phyloP scores from a whole-genome alignment of 1,140 invertebrate genomes.

The Drosophila bocqueti region DNA sequence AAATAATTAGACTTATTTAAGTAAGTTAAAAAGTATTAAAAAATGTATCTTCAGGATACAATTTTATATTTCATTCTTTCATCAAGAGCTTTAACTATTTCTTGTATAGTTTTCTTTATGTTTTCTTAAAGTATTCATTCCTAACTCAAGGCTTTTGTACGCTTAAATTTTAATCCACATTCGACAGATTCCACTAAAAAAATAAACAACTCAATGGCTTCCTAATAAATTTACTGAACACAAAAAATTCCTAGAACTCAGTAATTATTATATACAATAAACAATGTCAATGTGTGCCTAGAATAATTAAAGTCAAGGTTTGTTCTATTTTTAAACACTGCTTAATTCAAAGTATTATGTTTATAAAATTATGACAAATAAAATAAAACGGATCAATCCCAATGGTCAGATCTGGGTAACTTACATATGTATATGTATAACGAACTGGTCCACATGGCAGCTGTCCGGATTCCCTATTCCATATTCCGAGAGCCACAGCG shows the following conservation, averaged over 20 bases:
- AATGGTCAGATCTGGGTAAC: constrained; percentile 1
- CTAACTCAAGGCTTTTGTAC: background rate
- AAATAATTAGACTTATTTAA: no score
- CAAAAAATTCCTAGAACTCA: background rate
- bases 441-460: constrained; percentile 4
- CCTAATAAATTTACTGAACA: background rate
- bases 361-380: background rate
- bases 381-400: background rate
- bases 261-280: background rate
- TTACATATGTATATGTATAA: constrained; percentile 3
- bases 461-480: constrained; percentile 2
- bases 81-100: background rate
- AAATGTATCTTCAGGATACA: background rate
- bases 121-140: background rate
- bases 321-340: no score
- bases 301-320: background rate
- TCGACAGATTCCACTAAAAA: background rate
- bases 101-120: background rate
- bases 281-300: background rate
- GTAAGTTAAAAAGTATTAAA: background rate
- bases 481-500: background rate
- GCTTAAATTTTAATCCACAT: background rate
- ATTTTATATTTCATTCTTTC: no score
- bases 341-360: no score
- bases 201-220: background rate